These are phyloP conservation scores for Crotalus viridis DNA, from an alignment of 2,113 vertebrate genomes.

Conservation along the genomic window DNA sequence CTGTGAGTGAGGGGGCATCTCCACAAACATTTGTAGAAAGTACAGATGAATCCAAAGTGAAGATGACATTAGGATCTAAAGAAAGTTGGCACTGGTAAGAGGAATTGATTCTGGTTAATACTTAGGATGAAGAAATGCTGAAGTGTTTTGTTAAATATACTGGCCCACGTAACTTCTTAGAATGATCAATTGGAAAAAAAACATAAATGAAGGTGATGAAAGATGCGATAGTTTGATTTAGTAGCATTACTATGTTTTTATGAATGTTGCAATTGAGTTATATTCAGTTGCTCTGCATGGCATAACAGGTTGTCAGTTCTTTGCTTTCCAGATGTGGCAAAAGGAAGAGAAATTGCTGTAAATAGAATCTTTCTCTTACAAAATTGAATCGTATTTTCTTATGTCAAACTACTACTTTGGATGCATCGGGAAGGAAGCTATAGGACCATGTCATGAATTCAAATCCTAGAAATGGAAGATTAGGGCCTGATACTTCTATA, in stretches of 20 bases:
- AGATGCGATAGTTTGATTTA: background rate
- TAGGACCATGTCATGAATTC: background rate
- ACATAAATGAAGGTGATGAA: too few relatives aligned
- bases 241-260: background rate
- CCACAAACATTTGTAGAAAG: conserved; percentile 71
- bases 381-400: background rate
- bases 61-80: conserved; percentile 78
- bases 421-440: too few relatives aligned
- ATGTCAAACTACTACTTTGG: background rate
- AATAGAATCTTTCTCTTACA: background rate
- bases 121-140: background rate
- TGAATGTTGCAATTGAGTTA: background rate
- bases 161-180: background rate
- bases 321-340: background rate
- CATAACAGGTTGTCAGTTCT: background rate
- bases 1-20: conserved; percentile 73
- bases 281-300: background rate
- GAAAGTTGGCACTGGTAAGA: conserved; percentile 93
- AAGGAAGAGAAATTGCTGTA: background rate
- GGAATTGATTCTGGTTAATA: conserved; percentile 12
- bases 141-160: background rate
- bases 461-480: background rate
- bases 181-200: background rate
- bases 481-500: background rate
- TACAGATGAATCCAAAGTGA: conserved; percentile 82